A percentile compares a stretch with the other conserved stretches of the same genome.
phyloP scores from a whole-genome alignment of 2,113 vertebrate genomes.

The Stigmatopora nigra region DNA sequence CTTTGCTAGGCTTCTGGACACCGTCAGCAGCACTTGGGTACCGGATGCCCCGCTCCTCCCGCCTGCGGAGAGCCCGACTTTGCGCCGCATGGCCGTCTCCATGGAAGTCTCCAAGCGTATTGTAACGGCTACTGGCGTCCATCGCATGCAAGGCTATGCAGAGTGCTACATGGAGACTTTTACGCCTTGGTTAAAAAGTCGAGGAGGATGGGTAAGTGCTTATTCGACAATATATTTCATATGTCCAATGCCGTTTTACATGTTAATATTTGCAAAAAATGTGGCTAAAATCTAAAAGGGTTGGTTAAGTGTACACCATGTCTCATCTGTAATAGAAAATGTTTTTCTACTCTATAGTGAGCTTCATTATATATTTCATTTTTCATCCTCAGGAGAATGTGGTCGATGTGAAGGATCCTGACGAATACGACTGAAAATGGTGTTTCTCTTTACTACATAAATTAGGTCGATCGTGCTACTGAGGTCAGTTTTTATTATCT shows the following conservation, averaged over 20 bases:
- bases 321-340: background rate
- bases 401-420: constrained; percentile 36
- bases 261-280: too few species aligned
- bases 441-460: background rate
- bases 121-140: constrained; percentile 63
- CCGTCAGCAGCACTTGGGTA: constrained; percentile 30
- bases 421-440: constrained; percentile 57
- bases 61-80: constrained; percentile 51
- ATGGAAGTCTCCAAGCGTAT: constrained; percentile 70
- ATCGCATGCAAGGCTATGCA: constrained; percentile 60
- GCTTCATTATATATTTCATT: background rate
- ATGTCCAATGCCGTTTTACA: too few species aligned
- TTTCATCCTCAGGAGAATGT: constrained; percentile 54
- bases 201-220: constrained; percentile 69
- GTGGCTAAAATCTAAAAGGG: too few species aligned
- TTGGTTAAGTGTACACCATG: background rate
- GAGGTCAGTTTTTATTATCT: background rate
- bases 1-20: constrained; percentile 60
- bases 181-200: constrained; percentile 64
- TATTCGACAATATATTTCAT: background rate
- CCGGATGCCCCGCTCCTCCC: constrained; percentile 2
- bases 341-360: background rate
- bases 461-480: background rate
- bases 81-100: constrained; percentile 62
- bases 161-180: constrained; percentile 70